Conservation (phyloP, 2,888 invertebrate species). For the Drosophila rubida region DNA sequence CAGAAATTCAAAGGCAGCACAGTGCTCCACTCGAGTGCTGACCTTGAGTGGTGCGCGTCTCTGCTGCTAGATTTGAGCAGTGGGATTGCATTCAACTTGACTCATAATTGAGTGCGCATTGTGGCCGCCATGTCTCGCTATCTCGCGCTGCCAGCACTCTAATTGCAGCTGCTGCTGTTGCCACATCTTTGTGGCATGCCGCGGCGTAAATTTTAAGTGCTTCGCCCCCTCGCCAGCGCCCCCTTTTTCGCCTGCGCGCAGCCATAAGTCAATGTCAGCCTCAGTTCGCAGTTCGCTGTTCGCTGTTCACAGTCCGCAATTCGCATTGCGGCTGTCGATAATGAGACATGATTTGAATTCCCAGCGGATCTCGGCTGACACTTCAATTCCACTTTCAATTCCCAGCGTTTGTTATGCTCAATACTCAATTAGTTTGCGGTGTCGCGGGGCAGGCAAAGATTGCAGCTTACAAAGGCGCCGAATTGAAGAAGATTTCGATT, state of each 20-base stretch:
- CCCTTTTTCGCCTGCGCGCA: background rate
- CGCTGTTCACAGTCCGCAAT: too few relatives aligned
- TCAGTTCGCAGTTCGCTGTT: background rate
- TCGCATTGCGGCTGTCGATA: slow-evolving; percentile 29
- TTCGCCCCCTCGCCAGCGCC: background rate
- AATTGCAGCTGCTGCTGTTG: slow-evolving; percentile 4
- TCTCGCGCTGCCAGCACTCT: background rate
- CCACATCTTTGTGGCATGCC: slow-evolving; percentile 36
- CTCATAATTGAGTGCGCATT: slow-evolving; percentile 51
- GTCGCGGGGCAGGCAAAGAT: background rate
- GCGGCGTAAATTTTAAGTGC: slow-evolving; percentile 8
- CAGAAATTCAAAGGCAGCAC: too few relatives aligned
- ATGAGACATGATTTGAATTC: slow-evolving; percentile 22
- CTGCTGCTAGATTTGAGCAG: background rate
- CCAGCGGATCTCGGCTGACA: slow-evolving; percentile 5
- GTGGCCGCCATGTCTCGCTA: slow-evolving; percentile 9
- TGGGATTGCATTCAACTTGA: slow-evolving; percentile 21
- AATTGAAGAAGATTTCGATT: background rate
- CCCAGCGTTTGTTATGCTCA: background rate
- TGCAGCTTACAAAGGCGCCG: background rate
- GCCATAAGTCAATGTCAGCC: slow-evolving; percentile 20
- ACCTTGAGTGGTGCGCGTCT: too few relatives aligned
- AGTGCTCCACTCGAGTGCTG: too few relatives aligned
- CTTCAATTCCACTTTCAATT: slow-evolving; percentile 4
- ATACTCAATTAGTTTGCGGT: slow-evolving; percentile 1